Base-by-base conservation (phyloP, 2,888 invertebrate genomes). In the Trichogramma evanescens region DNA sequence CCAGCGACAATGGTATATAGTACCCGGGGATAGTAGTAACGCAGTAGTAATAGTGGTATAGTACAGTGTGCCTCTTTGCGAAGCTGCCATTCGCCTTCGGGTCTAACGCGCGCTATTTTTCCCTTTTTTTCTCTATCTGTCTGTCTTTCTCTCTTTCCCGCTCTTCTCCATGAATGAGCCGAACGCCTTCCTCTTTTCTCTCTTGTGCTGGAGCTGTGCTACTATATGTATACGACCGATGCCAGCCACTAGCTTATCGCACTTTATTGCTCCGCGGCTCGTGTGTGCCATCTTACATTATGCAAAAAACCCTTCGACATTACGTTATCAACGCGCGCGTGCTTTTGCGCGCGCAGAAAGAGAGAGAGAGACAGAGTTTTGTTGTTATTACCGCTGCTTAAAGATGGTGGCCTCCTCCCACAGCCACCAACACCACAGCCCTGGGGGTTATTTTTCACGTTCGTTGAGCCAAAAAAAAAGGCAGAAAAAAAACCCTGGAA, bases 191-290 rank as follows among this genome's bases (percentile, higher is more conserved):
- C 41, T 10, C 9, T 42, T 13, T 6, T 43, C 42, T 9, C 49
- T 44, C 45, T 6, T 40, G 9, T 44, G 50, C 50, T 50, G 53
- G 41, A 13, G 13, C 13, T 2, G 26, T 26, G 26, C 26, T 26
- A 2, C 26, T 26, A 26, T 13, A 13, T 26, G 26, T 26, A 26
- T 26, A 26, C 26, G 26, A 26, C 26, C 26, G 26, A 26, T 26
- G 26, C 26, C 26, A 26, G 26, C 26, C 26, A 26, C 26, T 26
- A 59, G 62, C 56, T 62, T 56, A 62, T 59, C 44, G 54, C 56
- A 53, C 54, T 62, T 59, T 62, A 59, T 62, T 56, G 56, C 62
- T 39, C 9, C 9, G 39, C 44, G 26, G 13, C 50, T 40, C 8
- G 10, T 7, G 48, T 48, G 6, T 13, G 26, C 26, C 26, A 26